phyloP scores from a whole-genome alignment of 2,113 vertebrate genomes.

The Rhinoptilus africanus region DNA sequence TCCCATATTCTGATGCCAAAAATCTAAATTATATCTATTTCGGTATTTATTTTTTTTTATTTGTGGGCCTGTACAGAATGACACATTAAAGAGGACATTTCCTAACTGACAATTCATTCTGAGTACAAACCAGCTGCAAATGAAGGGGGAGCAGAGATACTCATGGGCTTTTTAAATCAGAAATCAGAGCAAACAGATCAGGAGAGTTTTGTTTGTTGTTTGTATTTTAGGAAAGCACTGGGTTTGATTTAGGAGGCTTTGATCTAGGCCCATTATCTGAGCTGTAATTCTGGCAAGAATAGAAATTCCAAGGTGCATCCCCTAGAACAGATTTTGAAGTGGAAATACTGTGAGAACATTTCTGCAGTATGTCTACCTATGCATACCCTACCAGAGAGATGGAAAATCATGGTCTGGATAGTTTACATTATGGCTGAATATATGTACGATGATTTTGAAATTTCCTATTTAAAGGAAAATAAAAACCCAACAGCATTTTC shows the following conservation, averaged over 20 bases:
- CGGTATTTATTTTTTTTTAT: not conserved
- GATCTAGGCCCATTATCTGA: not conserved
- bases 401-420: not conserved
- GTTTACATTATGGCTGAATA: not conserved
- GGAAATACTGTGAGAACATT: not conserved
- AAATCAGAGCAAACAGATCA: conserved; percentile 30
- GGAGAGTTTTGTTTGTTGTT: not conserved
- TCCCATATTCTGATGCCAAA: not conserved
- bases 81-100: not conserved
- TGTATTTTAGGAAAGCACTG: not conserved
- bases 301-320: not conserved
- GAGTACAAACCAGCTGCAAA: not conserved
- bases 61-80: not conserved
- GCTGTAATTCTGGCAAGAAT: not conserved
- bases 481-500: not conserved
- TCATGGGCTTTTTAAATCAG: not conserved
- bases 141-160: not conserved
- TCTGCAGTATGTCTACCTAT: not conserved
- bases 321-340: not conserved
- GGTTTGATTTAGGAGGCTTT: not conserved
- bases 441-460: not conserved
- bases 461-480: not conserved
- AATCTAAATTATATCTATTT: not conserved
- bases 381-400: not conserved
- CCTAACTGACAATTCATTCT: not conserved